phyloP scores from a whole-genome alignment of 2,797 vertebrate species.

The Phalanger gymnotis region DNA sequence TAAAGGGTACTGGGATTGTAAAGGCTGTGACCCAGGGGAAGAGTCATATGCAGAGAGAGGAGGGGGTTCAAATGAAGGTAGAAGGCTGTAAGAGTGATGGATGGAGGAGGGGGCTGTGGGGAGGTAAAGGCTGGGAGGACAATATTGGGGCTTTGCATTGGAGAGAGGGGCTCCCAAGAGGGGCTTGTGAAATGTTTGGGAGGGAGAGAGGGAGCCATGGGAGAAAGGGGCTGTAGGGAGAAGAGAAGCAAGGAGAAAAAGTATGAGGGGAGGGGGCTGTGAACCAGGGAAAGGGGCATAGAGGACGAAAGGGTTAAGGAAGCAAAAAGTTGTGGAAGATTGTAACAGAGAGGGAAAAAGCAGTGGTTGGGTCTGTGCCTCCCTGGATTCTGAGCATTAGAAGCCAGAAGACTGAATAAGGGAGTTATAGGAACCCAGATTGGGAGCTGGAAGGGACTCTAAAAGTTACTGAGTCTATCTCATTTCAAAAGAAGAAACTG shows the following conservation, averaged over 20 bases:
- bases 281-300: background rate
- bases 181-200: background rate
- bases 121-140: background rate
- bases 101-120: background rate
- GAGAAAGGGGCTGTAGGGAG: too few species aligned
- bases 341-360: background rate
- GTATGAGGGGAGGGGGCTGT: background rate
- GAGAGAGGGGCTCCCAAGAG: background rate
- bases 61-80: background rate
- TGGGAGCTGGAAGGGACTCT: background rate
- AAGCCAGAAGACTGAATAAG: background rate
- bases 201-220: background rate
- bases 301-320: background rate
- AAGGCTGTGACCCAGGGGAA: constrained; percentile 13
- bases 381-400: background rate
- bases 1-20: background rate
- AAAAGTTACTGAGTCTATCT: background rate
- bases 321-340: background rate
- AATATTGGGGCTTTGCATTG: background rate
- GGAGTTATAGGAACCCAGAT: background rate
- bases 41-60: background rate
- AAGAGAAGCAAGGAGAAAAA: background rate
- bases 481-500: background rate
- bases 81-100: background rate
- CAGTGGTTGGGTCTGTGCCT: background rate